Evolutionary conservation across 2,888 invertebrate species (phyloP).

Genomic region (Polylopha cassiicola): DNA sequence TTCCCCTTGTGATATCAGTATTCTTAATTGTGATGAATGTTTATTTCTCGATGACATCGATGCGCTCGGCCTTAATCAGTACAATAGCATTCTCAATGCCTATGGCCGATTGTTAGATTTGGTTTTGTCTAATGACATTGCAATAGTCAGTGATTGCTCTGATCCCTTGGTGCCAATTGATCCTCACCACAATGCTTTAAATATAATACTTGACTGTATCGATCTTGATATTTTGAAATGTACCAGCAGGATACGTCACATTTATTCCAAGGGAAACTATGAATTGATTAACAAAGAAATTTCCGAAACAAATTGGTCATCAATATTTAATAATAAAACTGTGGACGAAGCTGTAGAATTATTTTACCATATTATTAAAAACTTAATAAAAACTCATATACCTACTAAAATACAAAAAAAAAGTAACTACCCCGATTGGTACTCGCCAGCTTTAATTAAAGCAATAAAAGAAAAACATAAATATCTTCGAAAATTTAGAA

Average conservation of each 20-base stretch:
- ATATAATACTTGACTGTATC: not conserved
- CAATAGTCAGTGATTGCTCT: not conserved
- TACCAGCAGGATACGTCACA: too few species aligned
- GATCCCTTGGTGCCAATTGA: constrained; percentile 15
- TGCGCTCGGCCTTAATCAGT: constrained; percentile 1
- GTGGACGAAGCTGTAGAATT: constrained; percentile 4
- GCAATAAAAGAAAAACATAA: constrained; percentile 1
- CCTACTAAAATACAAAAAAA: not conserved
- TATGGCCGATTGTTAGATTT: constrained; percentile 18
- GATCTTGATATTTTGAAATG: too few species aligned
- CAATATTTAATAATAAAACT: too few species aligned
- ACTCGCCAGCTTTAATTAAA: not conserved
- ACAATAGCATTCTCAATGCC: not conserved
- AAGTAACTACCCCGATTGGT: not conserved
- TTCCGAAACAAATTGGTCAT: too few species aligned
- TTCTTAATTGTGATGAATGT: constrained; percentile 1
- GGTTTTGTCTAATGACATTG: constrained; percentile 10
- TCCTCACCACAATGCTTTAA: constrained; percentile 15
- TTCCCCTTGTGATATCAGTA: not conserved
- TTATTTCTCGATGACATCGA: not conserved
- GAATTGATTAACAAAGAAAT: too few species aligned
- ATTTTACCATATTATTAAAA: constrained; percentile 18
- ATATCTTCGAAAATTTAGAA: constrained; percentile 2
- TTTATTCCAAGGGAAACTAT: too few species aligned
- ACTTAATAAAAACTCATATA: not conserved